Percentiles rank a stretch among this genome's conserved stretches.
phyloP scores from a whole-genome alignment of 2,888 invertebrate species.

The Phoronis australis region DNA sequence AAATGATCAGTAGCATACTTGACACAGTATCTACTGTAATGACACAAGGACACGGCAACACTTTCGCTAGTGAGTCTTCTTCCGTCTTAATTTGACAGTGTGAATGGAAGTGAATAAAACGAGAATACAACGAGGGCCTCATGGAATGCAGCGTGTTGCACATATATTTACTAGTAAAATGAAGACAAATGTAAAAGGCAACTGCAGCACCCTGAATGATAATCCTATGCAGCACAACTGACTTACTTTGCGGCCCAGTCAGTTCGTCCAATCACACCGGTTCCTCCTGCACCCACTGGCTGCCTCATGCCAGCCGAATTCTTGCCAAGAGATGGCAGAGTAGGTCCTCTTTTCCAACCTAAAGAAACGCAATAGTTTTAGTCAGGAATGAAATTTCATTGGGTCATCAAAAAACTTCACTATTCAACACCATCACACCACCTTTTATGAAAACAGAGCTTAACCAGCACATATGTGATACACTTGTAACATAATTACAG shows the following conservation, averaged over 20 bases:
- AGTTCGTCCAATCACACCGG: constrained; percentile 58
- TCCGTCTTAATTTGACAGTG: neutral
- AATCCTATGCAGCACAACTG: neutral
- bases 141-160: no score
- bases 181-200: no score
- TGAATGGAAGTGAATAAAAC: no score
- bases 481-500: neutral
- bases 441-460: no score
- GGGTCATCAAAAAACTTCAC: no score
- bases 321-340: constrained; percentile 30
- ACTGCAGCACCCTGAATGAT: no score
- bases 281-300: constrained; percentile 54
- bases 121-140: no score
- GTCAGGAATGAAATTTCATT: no score
- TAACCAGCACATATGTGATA: neutral
- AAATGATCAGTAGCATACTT: neutral
- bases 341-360: constrained; percentile 47
- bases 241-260: constrained; percentile 77
- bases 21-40: neutral
- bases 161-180: no score
- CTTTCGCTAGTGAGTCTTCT: neutral
- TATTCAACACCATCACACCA: no score
- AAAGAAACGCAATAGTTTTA: no score
- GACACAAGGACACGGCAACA: neutral
- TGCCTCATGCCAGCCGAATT: constrained; percentile 49